Evolutionary conservation across 2,888 invertebrate species (phyloP).

Genomic region (Noctua janthe): DNA sequence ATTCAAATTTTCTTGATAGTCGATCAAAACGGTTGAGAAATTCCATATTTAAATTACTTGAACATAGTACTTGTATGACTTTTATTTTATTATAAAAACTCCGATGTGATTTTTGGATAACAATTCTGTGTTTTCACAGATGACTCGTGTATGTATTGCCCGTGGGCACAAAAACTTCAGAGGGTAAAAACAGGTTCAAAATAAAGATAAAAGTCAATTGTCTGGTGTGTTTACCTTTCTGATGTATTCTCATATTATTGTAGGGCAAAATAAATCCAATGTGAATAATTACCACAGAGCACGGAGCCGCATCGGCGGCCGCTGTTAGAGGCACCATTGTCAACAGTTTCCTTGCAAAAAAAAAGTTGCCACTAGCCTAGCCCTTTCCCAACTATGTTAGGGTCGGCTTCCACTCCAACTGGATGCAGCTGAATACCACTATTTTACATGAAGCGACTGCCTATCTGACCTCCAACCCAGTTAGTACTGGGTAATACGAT

Average conservation of each 20-base stretch:
- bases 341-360: not conserved
- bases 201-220: constrained; percentile 54
- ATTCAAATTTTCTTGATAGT: constrained; percentile 15
- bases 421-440: too few relatives aligned
- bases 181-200: constrained; percentile 43
- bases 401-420: too few relatives aligned
- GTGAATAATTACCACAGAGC: not conserved
- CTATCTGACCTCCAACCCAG: too few relatives aligned
- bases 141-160: constrained; percentile 32
- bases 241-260: constrained; percentile 12
- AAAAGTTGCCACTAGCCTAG: not conserved
- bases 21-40: constrained; percentile 9
- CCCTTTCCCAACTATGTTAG: too few relatives aligned
- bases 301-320: not conserved
- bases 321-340: not conserved
- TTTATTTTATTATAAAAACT: constrained; percentile 3
- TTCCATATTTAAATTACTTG: not conserved
- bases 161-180: constrained; percentile 40
- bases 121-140: constrained; percentile 38
- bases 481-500: too few relatives aligned
- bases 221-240: constrained; percentile 34
- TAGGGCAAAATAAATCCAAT: constrained; percentile 25
- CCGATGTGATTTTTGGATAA: constrained; percentile 4
- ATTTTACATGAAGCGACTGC: too few relatives aligned
- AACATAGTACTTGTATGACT: not conserved